phyloP scores from a whole-genome alignment of 2,797 vertebrate genomes.

The Sebastes trivittatus region DNA sequence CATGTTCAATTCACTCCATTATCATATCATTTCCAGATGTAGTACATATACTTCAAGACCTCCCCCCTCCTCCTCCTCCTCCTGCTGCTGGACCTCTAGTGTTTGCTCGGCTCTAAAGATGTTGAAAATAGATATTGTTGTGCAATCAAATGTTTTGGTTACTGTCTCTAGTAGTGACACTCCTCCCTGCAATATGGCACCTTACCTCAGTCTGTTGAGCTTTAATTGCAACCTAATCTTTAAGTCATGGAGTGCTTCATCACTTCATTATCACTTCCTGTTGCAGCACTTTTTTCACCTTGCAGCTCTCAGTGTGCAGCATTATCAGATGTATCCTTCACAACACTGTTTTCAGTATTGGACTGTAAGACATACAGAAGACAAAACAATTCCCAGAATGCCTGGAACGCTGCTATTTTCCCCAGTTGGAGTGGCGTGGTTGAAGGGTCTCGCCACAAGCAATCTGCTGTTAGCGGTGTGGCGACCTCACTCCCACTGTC shows the following conservation, averaged over 20 bases:
- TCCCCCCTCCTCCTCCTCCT: neutral
- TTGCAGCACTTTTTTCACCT: neutral
- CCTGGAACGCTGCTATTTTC: slow-evolving; percentile 64
- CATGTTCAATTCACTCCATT: slow-evolving; percentile 54
- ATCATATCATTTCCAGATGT: slow-evolving; percentile 77
- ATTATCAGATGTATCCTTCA: slow-evolving; percentile 45
- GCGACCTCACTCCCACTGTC: neutral
- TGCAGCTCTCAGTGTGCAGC: neutral
- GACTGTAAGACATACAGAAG: slow-evolving; percentile 58
- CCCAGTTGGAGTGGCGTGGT: slow-evolving; percentile 51
- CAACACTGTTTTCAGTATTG: slow-evolving; percentile 48
- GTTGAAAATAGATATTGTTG: slow-evolving; percentile 15
- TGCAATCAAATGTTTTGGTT: slow-evolving; percentile 4
- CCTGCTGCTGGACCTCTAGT: neutral
- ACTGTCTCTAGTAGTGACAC: neutral
- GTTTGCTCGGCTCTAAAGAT: neutral
- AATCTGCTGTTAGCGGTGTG: slow-evolving; percentile 34
- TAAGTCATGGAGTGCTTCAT: neutral
- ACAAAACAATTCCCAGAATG: slow-evolving; percentile 75
- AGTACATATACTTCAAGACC: slow-evolving; percentile 38
- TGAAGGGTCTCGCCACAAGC: slow-evolving; percentile 48
- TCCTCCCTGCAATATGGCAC: neutral
- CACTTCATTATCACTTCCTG: neutral
- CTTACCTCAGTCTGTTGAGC: slow-evolving; percentile 14
- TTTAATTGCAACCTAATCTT: slow-evolving; percentile 33